Percentiles rank a stretch among this genome's conserved stretches.
phyloP scores from a whole-genome alignment of 2,113 vertebrate species.

The Dendropsophus ebraccatus region DNA sequence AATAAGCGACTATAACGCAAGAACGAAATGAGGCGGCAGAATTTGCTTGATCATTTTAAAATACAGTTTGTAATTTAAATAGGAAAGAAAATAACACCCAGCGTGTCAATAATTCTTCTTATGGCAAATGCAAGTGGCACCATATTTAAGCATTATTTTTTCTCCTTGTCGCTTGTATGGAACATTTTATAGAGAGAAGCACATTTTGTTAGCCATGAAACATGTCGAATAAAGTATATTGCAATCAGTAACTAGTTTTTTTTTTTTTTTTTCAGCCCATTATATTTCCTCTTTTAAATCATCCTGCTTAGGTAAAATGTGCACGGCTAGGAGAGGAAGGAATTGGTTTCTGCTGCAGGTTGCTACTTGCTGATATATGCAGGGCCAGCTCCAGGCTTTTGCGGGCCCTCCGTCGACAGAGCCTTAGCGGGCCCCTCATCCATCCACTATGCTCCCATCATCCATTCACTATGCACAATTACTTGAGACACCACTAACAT shows the following conservation, averaged over 20 bases:
- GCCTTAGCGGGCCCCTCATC: too few species aligned
- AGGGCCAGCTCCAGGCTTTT: too few species aligned
- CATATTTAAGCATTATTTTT: not conserved
- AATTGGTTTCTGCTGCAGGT: not conserved
- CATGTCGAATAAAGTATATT: not conserved
- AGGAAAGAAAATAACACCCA: not conserved
- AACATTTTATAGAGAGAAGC: not conserved
- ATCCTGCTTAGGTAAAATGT: not conserved
- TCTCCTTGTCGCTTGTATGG: slow-evolving; percentile 10
- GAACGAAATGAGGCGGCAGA: not conserved
- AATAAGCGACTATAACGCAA: not conserved
- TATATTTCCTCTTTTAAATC: not conserved
- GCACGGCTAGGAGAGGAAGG: not conserved
- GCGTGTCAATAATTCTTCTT: not conserved
- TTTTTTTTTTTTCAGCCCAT: not conserved
- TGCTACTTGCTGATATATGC: not conserved
- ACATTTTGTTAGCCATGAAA: not conserved
- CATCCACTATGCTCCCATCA: too few species aligned
- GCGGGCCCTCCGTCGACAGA: too few species aligned
- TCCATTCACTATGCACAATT: too few species aligned
- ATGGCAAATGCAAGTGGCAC: not conserved
- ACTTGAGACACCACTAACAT: too few species aligned
- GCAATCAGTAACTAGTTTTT: not conserved
- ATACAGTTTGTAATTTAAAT: slow-evolving; percentile 5
- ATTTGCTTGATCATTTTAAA: slow-evolving; percentile 14